Conservation (phyloP, 2,113 vertebrate species). For the Centropus unirufus region DNA sequence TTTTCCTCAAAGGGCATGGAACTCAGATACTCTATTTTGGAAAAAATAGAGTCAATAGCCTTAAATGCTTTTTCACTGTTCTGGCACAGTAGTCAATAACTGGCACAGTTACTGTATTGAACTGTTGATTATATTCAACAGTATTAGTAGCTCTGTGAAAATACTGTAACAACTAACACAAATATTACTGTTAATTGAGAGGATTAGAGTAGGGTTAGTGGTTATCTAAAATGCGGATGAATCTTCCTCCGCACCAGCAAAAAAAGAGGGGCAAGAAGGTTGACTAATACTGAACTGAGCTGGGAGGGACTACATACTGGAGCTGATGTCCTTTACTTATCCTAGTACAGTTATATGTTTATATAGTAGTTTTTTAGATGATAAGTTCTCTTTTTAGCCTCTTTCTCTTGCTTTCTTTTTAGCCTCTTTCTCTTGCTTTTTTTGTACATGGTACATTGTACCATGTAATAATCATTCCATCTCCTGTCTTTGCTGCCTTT, state of each 20-base stretch:
- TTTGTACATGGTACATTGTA: too few relatives aligned
- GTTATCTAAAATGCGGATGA: not conserved
- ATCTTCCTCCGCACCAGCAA: not conserved
- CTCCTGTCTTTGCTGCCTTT: not conserved
- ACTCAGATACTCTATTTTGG: not conserved
- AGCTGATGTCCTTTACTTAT: not conserved
- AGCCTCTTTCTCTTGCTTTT: too few relatives aligned
- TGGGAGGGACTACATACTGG: not conserved
- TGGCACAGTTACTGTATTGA: not conserved
- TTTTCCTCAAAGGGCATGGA: not conserved
- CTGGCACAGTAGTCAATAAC: not conserved
- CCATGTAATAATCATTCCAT: not conserved
- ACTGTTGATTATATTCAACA: not conserved
- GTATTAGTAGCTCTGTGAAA: not conserved
- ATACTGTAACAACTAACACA: not conserved
- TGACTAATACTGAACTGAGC: not conserved
- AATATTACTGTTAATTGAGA: not conserved
- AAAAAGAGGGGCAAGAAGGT: not conserved
- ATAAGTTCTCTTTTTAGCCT: not conserved
- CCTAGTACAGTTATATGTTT: not conserved
- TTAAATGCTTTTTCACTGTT: not conserved
- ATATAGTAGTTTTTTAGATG: not conserved
- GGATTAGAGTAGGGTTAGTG: not conserved
- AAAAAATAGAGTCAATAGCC: not conserved
- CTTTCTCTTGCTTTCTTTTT: not conserved